A percentile compares a stretch with the other conserved stretches of the same genome.
phyloP scores from a whole-genome alignment of 2,797 vertebrate species.

The Acanthornis magna region DNA sequence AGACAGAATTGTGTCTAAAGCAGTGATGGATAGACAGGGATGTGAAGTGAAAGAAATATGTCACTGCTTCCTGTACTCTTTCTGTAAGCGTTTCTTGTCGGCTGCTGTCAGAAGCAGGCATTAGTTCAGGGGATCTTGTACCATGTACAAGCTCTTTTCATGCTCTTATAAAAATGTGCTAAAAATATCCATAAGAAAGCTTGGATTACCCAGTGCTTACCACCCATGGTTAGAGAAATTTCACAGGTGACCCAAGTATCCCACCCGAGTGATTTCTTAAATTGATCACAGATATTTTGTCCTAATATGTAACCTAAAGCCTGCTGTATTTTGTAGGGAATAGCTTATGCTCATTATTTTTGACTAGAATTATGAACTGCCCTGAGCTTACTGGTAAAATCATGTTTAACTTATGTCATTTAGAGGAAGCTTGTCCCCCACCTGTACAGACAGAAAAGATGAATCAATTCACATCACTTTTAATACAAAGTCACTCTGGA shows the following conservation, averaged over 20 bases:
- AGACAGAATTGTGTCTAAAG: background rate
- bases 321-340: background rate
- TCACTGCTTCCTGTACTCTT: background rate
- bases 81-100: background rate
- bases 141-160: background rate
- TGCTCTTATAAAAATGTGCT: background rate
- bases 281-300: background rate
- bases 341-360: background rate
- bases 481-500: background rate
- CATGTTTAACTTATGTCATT: background rate
- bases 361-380: background rate
- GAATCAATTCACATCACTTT: background rate
- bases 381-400: background rate
- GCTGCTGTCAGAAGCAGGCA: background rate
- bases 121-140: background rate
- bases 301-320: background rate
- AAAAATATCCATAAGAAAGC: background rate
- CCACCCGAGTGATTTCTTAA: background rate
- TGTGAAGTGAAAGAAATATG: slow-evolving; percentile 40
- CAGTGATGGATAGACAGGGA: background rate
- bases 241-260: background rate
- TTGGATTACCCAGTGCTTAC: background rate
- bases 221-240: background rate
- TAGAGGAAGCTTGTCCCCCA: background rate
- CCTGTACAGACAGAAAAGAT: background rate